phyloP scores from a whole-genome alignment of 2,888 invertebrate genomes.

The Pedicia rivosa region DNA sequence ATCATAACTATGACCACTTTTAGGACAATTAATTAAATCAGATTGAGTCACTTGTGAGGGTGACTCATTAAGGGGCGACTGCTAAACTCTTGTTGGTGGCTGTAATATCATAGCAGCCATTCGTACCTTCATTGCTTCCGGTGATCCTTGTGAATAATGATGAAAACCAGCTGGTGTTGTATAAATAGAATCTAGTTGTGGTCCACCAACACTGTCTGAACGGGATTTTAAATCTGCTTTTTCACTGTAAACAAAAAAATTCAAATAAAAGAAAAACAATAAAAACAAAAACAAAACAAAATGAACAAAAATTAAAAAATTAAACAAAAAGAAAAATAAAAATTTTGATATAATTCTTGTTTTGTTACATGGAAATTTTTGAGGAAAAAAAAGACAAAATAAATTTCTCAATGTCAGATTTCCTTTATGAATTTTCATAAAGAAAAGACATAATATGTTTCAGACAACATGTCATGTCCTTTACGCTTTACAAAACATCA shows the following conservation, averaged over 20 bases:
- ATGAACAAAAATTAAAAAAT: neutral
- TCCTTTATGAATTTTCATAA: no score
- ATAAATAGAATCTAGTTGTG: slow-evolving; percentile 62
- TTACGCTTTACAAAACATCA: no score
- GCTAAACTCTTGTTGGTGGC: slow-evolving; percentile 67
- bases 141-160: slow-evolving; percentile 36
- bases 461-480: no score
- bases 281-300: no score
- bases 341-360: no score
- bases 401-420: no score
- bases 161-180: slow-evolving; percentile 37
- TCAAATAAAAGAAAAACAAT: no score
- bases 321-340: neutral
- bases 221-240: slow-evolving; percentile 32
- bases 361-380: no score
- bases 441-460: no score
- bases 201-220: slow-evolving; percentile 35
- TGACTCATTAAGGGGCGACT: slow-evolving; percentile 27
- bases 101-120: slow-evolving; percentile 79
- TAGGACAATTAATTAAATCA: no score
- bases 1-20: no score
- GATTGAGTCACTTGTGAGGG: slow-evolving; percentile 8
- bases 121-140: slow-evolving; percentile 76
- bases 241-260: slow-evolving; percentile 19
- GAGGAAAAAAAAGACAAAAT: no score